phyloP scores from a whole-genome alignment of 2,797 vertebrate genomes.

The Pangasius macronema region DNA sequence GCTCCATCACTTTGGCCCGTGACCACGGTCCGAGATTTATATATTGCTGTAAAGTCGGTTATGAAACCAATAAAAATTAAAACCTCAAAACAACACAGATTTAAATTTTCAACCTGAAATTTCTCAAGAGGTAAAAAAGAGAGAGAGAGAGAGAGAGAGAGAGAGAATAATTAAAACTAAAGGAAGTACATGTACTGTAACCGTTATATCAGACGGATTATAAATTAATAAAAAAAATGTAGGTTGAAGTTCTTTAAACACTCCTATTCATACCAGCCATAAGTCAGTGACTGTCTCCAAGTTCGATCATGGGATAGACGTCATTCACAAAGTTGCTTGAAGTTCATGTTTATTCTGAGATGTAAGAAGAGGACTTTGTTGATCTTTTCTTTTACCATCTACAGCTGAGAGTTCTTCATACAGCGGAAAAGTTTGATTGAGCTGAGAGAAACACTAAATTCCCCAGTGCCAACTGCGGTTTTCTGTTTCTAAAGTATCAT shows the following conservation, averaged over 20 bases:
- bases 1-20: neutral
- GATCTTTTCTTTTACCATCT: neutral
- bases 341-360: constrained; percentile 3
- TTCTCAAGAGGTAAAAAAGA: too few species aligned
- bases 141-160: neutral
- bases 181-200: neutral
- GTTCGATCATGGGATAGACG: neutral
- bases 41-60: neutral
- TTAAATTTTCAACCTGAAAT: too few species aligned
- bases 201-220: neutral
- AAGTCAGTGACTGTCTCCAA: neutral
- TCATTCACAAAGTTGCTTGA: neutral
- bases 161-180: neutral
- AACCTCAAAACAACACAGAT: too few species aligned
- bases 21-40: too few species aligned
- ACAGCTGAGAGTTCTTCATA: neutral
- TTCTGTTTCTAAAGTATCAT: neutral
- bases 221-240: neutral
- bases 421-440: neutral
- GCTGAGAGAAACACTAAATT: neutral
- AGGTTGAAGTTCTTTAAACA: neutral
- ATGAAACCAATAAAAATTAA: neutral
- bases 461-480: neutral
- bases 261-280: neutral
- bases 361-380: constrained; percentile 16